A percentile compares a stretch with the other conserved stretches of the same genome.
These are phyloP conservation scores for Megalurothrips usitatus DNA, from an alignment of 2,888 invertebrate genomes.

Conservation along the genomic window DNA sequence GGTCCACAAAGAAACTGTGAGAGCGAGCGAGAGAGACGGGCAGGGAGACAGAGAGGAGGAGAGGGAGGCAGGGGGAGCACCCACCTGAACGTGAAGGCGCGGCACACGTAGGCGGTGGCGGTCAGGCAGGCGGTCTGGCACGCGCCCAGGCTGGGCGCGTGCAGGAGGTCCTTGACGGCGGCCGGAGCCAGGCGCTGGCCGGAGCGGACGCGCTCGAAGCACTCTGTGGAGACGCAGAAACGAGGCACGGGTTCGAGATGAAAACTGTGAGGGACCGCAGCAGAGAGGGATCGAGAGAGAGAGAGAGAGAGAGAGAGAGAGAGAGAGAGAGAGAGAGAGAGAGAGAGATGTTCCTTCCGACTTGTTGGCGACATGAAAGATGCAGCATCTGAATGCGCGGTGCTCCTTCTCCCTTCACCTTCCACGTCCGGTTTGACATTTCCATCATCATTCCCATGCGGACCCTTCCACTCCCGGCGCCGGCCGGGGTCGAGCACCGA, in stretches of 20 bases:
- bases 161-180: slow-evolving; percentile 21
- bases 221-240: not conserved
- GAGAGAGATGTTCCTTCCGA: not conserved
- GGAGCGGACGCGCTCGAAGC: slow-evolving; percentile 18
- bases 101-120: slow-evolving; percentile 2
- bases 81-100: slow-evolving; percentile 4
- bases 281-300: slow-evolving; percentile 9
- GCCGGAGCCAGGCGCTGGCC: not conserved
- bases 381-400: not conserved
- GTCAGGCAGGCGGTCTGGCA: not conserved
- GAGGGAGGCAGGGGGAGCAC: not conserved
- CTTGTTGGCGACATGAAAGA: too few species aligned
- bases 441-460: too few species aligned
- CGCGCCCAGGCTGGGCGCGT: not conserved
- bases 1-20: slow-evolving; percentile 29
- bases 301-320: slow-evolving; percentile 18
- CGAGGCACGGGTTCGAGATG: not conserved
- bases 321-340: not conserved
- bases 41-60: too few species aligned
- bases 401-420: not conserved
- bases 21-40: too few species aligned
- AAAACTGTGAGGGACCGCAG: not conserved
- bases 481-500: too few species aligned
- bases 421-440: not conserved
- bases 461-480: too few species aligned